Evolutionary conservation across 1,140 invertebrate genomes (phyloP), one percentile per base, ranked within the genome.

Genomic region (Lucilia sericata): DNA sequence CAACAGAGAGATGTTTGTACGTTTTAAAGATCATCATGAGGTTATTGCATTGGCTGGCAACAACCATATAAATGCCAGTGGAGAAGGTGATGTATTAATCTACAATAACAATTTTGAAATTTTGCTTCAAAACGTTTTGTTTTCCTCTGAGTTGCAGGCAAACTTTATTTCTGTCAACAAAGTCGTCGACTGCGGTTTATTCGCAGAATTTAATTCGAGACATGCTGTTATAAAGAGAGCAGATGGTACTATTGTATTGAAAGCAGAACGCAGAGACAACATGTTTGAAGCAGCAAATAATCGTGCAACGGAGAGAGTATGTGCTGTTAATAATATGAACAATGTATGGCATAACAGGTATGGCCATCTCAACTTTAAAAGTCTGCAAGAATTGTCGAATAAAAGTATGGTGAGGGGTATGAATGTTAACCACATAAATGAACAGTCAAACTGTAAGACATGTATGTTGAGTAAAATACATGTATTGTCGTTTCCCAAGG

Each of bases 211-310:
- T 36, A n/a, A 51, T 34, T 25, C 19, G 1, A 9, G 2, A 2
- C 0, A 34, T 2, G 4, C 70, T 5, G 70, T 74, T 34, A 74
- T 74, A 21, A 74, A 74, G 7, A 74, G 9, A 49, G 83, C 47
- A 84, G 82, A 51, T 75, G 90, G 85, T 85, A 86, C 86, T 7
- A 91, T 93, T 88, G 85, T 91, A 0, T 30, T 30, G 25, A 30
- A 30, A 30, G 25, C 25, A 30, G 25, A 30, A 30, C 25, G 25
- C 25, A 30, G 25, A 3, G 25, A 30, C 25, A 30, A 30, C 25
- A 30, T 30, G 25, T 30, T 30, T 30, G 25, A 30, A 30, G 25
- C 25, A 30, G 25, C 3, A 30, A 30, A 30, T 30, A 30, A 30
- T 30, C 25, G 25, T 30, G 25, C 25, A 30, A 30, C 25, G 25